Evolutionary conservation across 2,113 vertebrate species (phyloP).

Genomic region (Pachycephala philippinensis): DNA sequence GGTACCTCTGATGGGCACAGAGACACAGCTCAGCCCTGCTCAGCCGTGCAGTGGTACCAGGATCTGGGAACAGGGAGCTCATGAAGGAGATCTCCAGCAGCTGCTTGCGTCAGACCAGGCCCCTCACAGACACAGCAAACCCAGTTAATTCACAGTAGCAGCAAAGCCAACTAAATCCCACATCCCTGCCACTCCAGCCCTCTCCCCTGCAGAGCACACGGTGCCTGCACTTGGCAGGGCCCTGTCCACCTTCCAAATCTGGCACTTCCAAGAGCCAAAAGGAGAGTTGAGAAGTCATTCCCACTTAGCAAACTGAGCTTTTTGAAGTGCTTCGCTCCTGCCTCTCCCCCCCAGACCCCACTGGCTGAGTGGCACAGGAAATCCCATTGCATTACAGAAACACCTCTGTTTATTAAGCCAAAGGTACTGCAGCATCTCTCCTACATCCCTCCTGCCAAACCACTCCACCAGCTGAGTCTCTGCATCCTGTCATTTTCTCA

Average conservation of each 20-base stretch:
- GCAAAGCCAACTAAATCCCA: not conserved
- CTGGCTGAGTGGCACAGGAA: not conserved
- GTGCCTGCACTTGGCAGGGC: not conserved
- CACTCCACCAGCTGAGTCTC: not conserved
- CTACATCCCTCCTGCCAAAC: not conserved
- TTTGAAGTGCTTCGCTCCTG: not conserved
- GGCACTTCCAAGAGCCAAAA: not conserved
- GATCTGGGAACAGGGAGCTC: not conserved
- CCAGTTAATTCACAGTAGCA: not conserved
- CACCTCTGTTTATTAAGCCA: not conserved
- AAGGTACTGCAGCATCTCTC: not conserved
- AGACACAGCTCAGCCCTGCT: not conserved
- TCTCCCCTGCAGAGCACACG: not conserved
- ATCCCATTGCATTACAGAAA: not conserved
- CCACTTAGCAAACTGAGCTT: not conserved
- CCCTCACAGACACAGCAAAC: not conserved
- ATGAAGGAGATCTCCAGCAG: not conserved
- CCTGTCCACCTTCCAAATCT: not conserved
- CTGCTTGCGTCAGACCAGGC: not conserved
- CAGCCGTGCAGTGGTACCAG: not conserved
- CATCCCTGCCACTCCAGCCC: not conserved
- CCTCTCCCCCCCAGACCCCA: not conserved
- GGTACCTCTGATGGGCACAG: not conserved
- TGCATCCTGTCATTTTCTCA: not conserved
- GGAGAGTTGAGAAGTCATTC: not conserved